Base-by-base conservation (phyloP, 2,797 vertebrate genomes). In the Lepilemur ruficaudatus region DNA sequence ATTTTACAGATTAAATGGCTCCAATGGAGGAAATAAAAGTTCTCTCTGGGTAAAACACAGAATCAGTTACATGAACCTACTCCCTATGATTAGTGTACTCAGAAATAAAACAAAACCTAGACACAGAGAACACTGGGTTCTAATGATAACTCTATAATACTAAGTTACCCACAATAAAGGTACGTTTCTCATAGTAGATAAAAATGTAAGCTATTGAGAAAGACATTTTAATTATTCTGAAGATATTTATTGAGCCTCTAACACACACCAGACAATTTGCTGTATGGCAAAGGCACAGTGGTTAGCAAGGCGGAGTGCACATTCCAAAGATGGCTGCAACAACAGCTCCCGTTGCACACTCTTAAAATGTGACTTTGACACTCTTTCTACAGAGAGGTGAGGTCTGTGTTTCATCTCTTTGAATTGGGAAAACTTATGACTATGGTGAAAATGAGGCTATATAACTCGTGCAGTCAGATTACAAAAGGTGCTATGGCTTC, bases 1-100 rank as follows among this genome's bases (percentile, higher is more conserved):
- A 82, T 85, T 96, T 95, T 73, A 50, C 25, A 91, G 48, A 84
- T 59, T 91, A 92, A 93, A 91, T 80, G 32, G 22, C 12, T 86
- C 10, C 35, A 59, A 1, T 38, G 4, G 28, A 91, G 69, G 13
- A 78, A 93, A 89, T 93, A 61, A 83, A 92, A 3, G 0, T 90
- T 88, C 9, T 82, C 25, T 52, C 7, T 25, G 89, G 46, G 84
- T 92, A 48, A 92, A 94, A 81, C 6, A 57, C 6, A 61, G 18
- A 46, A 11, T 67, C 79, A 92, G 55, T 63, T 93, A 90, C 4
- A 50, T 35, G 35, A 46, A 61, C 32, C 5, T 83, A 70, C 9
- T 69, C 15, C 0, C 0, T 61, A 17, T 63, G 67, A 12, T 32
- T 59, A 76, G 7, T 2, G 23, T 35, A 18, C 72, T 83, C 30